These are phyloP conservation scores for Argynnis bischoffii DNA, from an alignment of 2,888 invertebrate genomes.

Conservation along the genomic window DNA sequence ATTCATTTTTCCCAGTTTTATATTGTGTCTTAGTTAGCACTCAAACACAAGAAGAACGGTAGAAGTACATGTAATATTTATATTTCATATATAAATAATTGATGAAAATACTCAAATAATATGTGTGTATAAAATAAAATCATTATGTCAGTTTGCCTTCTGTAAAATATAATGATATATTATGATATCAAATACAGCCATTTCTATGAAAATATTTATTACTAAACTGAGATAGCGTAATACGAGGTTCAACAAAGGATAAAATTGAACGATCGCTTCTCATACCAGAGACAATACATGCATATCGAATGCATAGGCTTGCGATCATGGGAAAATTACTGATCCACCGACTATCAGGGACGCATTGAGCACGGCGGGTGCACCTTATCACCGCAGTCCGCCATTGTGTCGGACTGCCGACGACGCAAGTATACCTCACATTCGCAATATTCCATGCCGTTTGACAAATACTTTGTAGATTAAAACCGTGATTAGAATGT, in stretches of 20 bases:
- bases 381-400: conserved; percentile 56
- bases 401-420: conserved; percentile 56
- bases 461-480: conserved; percentile 66
- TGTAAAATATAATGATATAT: too few relatives aligned
- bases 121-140: too few relatives aligned
- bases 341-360: conserved; percentile 60
- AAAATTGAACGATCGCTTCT: conserved; percentile 34
- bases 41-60: too few relatives aligned
- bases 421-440: conserved; percentile 51
- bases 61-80: too few relatives aligned
- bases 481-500: conserved; percentile 62
- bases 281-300: conserved; percentile 52
- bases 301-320: conserved; percentile 55
- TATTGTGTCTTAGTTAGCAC: too few relatives aligned
- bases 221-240: conserved; percentile 12
- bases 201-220: conserved; percentile 17
- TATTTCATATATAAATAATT: too few relatives aligned
- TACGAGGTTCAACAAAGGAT: conserved; percentile 25
- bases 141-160: too few relatives aligned
- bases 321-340: conserved; percentile 71
- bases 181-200: too few relatives aligned
- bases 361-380: conserved; percentile 42
- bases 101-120: too few relatives aligned
- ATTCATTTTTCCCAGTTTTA: too few relatives aligned
- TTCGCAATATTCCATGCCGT: conserved; percentile 67